A percentile compares a stretch with the other conserved stretches of the same genome.
Conservation (phyloP, 2,797 vertebrate species). For the Anguilla obscura region DNA sequence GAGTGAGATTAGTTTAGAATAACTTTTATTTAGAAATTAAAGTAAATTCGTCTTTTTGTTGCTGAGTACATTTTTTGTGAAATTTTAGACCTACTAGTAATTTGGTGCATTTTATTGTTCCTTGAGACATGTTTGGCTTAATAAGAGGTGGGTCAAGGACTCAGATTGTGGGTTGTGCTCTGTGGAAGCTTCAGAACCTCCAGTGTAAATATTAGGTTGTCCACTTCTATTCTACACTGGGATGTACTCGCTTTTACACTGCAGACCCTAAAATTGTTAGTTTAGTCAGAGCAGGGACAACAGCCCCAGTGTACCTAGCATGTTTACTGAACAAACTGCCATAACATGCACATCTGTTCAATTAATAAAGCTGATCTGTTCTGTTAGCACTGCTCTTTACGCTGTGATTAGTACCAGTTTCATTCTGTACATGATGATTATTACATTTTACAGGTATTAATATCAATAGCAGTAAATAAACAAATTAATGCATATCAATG, state of each 20-base stretch:
- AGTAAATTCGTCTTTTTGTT: neutral
- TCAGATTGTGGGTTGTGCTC: too few relatives aligned
- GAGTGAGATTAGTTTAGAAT: neutral
- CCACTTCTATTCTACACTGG: too few relatives aligned
- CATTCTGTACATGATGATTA: neutral
- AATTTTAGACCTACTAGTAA: neutral
- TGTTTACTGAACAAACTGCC: neutral
- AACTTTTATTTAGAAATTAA: neutral
- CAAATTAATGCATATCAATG: too few relatives aligned
- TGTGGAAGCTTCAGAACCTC: too few relatives aligned
- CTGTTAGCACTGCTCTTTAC: neutral
- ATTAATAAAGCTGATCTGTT: neutral
- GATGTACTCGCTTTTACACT: too few relatives aligned
- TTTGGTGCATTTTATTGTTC: neutral
- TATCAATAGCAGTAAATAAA: too few relatives aligned
- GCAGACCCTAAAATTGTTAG: too few relatives aligned
- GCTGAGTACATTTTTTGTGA: neutral
- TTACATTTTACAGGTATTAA: too few relatives aligned
- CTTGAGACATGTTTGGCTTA: too few relatives aligned
- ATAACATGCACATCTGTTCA: neutral
- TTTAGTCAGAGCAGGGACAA: too few relatives aligned
- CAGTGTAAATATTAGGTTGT: too few relatives aligned
- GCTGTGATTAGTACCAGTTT: neutral
- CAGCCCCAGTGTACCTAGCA: neutral
- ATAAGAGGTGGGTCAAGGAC: neutral